Evolutionary conservation across 2,797 vertebrate genomes (phyloP), one percentile per base, ranked within the genome.

Genomic region (Diplodus puntazzo): DNA sequence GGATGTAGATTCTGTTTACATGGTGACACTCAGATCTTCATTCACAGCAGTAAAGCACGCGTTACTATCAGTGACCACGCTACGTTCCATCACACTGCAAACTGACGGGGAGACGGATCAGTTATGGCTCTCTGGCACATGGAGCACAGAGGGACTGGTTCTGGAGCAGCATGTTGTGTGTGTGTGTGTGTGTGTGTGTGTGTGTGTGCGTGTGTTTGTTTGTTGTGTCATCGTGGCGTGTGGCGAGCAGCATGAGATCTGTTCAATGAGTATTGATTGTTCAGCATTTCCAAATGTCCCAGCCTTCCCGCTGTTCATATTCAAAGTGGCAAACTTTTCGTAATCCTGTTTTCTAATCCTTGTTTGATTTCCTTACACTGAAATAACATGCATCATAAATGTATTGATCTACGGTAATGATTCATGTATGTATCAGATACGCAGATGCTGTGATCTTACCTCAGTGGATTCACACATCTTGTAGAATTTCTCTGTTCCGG

Each of bases 401-500:
- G 34, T 34, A 34, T 34, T 39, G 0, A 57, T 39, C 5, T 8
- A 11, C 5, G 48, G 45, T 52, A 3, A 45, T 45, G 13, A 45
- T 45, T 45, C 11, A 11, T 21, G 55, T 14, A 10, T 34, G 7
- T 34, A 34, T 34, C 7, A 34, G 7, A 62, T 54, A 10, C 5
- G 23, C 4, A n/a, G 16, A 61, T 30, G 16, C 20, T 59, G 77
- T 30, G 12, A 80, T 87, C 92, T 59, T 83, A 99, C 98, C 95
- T 99, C 98, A 84, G 95, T 97, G 49, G 98, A 99, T 86, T 97
- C 96, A 79, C 98, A 99, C 97, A 99, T 97, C 92, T 96, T 97
- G 91, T 95, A 91, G 95, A 99, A 99, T 76, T 96, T 97, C 84
- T 99, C 98, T 49, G 97, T 96, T 85, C 95, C 93, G 18, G 97